Base-by-base conservation (phyloP, 2,888 invertebrate genomes). In the Salpingus planirostris region DNA sequence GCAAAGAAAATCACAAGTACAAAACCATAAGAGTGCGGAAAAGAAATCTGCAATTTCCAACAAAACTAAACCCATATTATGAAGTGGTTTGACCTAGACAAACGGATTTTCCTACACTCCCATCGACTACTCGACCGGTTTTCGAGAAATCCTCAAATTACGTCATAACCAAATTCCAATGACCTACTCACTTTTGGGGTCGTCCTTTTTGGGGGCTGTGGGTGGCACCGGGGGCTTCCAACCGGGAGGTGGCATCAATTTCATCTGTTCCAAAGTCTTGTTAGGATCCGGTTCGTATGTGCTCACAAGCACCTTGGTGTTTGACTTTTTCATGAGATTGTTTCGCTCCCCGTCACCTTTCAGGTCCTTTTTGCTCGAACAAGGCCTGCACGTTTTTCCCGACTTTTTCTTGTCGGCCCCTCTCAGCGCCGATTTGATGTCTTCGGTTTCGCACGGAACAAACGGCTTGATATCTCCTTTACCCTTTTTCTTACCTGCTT, bases 371-470 rank as follows among this genome's bases (percentile, higher is more conserved):
- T 33, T 33, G 11, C 28, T 33, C 7, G 13, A 13, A 12, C 33
- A 33, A 3, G 29, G 24, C 12, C 29, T 33, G 11, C 33, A 33
- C 7, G 29, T 15, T 13, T 33, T 18, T 8, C 21, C 26, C 12
- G 6, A 10, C 15, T 30, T 11, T 8, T 21, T 10, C 28, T 30
- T 24, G 3, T 28, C 12, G 3, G 21, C 10, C 2, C 11, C 18
- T 6, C 27, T 27, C 12, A 14, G 15, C 10, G 11, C 27, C 11
- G 3, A 11, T 27, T 26, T 26, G 10, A 14, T 15, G 11, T 27
- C 13, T 15, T 27, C 14, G 13, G 13, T 5, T 27, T 27, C 15
- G 11, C 8, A 18, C 6, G 18, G 18, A 6, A 18, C 18, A 18
- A 18, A 18, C 18, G 6, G 18, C 18, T 18, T 18, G 18, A 18